A percentile compares a stretch with the other conserved stretches of the same genome.
These are phyloP conservation scores for Erythrolamprus reginae DNA, from an alignment of 2,113 vertebrate genomes.

Conservation along the genomic window DNA sequence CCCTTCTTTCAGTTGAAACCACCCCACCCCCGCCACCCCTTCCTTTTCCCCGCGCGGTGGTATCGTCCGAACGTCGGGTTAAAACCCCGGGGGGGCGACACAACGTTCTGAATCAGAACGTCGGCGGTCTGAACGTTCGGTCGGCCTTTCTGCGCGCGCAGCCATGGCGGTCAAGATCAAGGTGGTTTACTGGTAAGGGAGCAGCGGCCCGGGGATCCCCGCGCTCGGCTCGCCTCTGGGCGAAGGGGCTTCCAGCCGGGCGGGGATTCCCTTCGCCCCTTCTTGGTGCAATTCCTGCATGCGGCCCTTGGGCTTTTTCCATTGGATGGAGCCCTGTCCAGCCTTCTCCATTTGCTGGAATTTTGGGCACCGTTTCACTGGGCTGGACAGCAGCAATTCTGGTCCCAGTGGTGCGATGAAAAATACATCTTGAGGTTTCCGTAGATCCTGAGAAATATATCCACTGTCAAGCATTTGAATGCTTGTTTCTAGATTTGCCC, in stretches of 20 bases:
- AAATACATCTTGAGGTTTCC: neutral
- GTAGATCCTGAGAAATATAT: neutral
- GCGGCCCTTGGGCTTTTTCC: no score
- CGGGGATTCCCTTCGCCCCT: no score
- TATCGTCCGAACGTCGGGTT: neutral
- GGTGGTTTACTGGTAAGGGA: constrained; percentile 29
- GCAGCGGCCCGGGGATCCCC: neutral
- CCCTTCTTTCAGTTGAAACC: neutral
- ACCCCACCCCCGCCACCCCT: no score
- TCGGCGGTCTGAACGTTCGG: accelerated
- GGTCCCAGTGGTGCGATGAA: neutral
- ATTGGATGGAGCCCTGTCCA: no score
- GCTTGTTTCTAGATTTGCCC: neutral
- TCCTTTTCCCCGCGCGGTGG: neutral
- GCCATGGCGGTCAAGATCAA: neutral
- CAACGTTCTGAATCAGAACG: neutral
- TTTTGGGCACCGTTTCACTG: no score
- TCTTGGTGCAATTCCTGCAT: no score
- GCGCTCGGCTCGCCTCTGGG: no score
- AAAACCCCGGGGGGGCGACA: accelerated
- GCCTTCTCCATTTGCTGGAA: no score
- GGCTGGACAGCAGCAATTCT: no score
- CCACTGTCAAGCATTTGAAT: no score
- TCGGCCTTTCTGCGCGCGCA: accelerated
- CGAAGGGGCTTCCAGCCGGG: neutral